These are phyloP conservation scores for Ophioninae sp. DNA, from an alignment of 2,888 invertebrate species.

Conservation along the genomic window DNA sequence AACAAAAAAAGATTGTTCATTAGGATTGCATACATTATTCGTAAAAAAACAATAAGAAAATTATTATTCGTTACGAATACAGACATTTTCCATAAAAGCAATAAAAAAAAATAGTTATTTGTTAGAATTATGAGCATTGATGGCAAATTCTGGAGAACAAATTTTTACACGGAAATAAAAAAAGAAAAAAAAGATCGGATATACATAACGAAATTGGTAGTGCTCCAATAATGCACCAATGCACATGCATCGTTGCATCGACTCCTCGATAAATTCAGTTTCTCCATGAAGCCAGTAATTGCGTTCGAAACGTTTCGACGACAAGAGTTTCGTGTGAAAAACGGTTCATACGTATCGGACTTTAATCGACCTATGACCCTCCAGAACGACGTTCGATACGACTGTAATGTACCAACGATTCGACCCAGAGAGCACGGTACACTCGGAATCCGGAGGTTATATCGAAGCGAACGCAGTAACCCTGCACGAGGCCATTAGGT, in stretches of 20 bases:
- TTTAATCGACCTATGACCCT: constrained; percentile 48
- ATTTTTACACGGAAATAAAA: neutral
- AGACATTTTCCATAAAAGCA: too few relatives aligned
- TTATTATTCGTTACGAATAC: too few relatives aligned
- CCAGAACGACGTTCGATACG: constrained; percentile 52
- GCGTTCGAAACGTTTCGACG: constrained; percentile 5
- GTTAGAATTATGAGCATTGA: neutral
- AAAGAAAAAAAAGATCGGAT: neutral
- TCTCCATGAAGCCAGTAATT: neutral
- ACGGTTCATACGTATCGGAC: neutral
- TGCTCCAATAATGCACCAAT: neutral
- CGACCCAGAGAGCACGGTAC: constrained; percentile 33
- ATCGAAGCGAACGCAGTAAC: constrained; percentile 34
- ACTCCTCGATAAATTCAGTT: constrained; percentile 6
- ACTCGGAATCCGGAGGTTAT: constrained; percentile 36
- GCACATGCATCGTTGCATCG: neutral
- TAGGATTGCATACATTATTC: too few relatives aligned
- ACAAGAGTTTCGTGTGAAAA: neutral
- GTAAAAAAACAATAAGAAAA: too few relatives aligned
- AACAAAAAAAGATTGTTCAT: too few relatives aligned
- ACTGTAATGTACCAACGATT: constrained; percentile 39
- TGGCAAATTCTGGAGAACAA: neutral
- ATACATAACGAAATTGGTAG: too few relatives aligned
- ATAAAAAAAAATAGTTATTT: too few relatives aligned
- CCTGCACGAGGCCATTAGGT: constrained; percentile 35